phyloP scores from a whole-genome alignment of 2,888 invertebrate genomes.

The Pyrrhia umbra region DNA sequence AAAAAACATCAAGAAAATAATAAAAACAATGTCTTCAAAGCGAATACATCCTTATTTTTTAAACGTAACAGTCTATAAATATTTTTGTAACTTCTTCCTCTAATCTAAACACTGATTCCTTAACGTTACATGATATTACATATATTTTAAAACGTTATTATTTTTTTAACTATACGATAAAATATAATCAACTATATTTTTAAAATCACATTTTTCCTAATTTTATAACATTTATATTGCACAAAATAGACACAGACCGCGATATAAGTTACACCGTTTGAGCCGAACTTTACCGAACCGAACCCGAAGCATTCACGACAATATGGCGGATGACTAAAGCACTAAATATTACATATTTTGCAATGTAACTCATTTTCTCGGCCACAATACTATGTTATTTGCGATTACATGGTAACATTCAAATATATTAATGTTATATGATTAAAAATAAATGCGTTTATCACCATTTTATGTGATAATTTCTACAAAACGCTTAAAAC shows the following conservation, averaged over 20 bases:
- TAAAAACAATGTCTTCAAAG: conserved; percentile 49
- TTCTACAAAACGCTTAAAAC: conserved; percentile 16
- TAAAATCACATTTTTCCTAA: conserved; percentile 90
- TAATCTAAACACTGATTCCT: conserved; percentile 85
- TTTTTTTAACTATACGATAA: conserved; percentile 82
- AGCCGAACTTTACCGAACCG: conserved; percentile 60
- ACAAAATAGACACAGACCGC: conserved; percentile 85
- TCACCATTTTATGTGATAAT: conserved; percentile 12
- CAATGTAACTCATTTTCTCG: conserved; percentile 59
- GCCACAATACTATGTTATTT: conserved; percentile 48
- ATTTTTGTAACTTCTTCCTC: conserved; percentile 76
- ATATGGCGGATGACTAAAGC: conserved; percentile 67
- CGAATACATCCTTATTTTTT: conserved; percentile 60
- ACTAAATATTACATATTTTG: conserved; percentile 58
- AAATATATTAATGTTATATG: conserved; percentile 60
- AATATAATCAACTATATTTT: conserved; percentile 86
- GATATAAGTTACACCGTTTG: conserved; percentile 67
- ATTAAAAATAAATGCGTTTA: conserved; percentile 48
- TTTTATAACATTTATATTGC: conserved; percentile 85
- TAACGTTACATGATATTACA: conserved; percentile 84
- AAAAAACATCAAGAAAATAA: conserved; percentile 19
- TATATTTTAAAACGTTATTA: conserved; percentile 82
- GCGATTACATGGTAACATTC: conserved; percentile 59
- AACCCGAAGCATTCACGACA: conserved; percentile 66
- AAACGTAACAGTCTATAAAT: conserved; percentile 79